phyloP scores from a whole-genome alignment of 2,888 invertebrate species.

The Chalcis sispes region DNA sequence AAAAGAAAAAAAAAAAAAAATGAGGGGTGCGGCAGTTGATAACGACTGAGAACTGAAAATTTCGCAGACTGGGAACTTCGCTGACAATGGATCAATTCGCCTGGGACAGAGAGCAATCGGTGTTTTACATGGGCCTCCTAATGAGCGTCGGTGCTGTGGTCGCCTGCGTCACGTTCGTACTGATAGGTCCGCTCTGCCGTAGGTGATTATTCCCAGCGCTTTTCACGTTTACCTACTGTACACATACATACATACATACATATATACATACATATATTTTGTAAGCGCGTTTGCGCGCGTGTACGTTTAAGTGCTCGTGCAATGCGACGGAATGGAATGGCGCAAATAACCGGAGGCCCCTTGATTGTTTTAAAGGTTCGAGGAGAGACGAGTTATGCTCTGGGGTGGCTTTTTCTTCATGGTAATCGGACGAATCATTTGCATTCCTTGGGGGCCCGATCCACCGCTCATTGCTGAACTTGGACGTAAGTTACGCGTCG shows the following conservation, averaged over 20 bases:
- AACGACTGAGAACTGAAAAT: conserved; percentile 6
- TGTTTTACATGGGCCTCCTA: conserved; percentile 88
- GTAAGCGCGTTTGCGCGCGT: no score
- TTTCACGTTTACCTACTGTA: no score
- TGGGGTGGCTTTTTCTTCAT: conserved; percentile 91
- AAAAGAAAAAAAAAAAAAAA: no score
- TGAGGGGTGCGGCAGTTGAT: no score
- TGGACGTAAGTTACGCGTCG: conserved; percentile 66
- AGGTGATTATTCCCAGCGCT: conserved; percentile 67
- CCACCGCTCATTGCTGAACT: conserved; percentile 80
- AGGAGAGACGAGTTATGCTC: conserved; percentile 86
- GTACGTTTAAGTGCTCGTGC: neutral
- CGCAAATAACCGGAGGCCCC: neutral
- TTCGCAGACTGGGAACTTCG: conserved; percentile 83
- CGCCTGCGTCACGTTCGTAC: conserved; percentile 84
- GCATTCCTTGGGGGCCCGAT: conserved; percentile 87
- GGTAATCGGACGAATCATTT: conserved; percentile 84
- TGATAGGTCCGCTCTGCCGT: conserved; percentile 84
- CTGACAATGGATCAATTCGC: conserved; percentile 94
- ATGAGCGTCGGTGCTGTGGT: conserved; percentile 89
- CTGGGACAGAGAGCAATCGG: conserved; percentile 86
- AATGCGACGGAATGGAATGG: no score
- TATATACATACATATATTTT: neutral
- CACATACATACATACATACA: no score
- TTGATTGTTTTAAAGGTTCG: conserved; percentile 76